Evolutionary conservation across 2,888 invertebrate genomes (phyloP).

Genomic region (Apamea anceps): DNA sequence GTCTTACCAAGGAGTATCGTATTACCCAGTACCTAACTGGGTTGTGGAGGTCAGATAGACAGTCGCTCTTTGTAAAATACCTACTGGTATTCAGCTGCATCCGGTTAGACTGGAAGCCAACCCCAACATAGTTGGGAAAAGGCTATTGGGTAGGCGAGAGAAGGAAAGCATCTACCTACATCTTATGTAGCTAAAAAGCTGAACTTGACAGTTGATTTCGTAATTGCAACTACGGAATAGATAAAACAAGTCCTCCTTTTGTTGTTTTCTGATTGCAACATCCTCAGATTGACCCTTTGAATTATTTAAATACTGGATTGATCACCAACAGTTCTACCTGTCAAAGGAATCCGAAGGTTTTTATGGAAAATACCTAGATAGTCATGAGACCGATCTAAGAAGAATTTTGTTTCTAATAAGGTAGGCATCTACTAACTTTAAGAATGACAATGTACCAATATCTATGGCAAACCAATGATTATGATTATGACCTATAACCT

Average conservation of each 20-base stretch:
- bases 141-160: neutral
- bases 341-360: neutral
- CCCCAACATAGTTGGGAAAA: too few species aligned
- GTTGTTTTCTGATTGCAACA: neutral
- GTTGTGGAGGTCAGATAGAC: too few species aligned
- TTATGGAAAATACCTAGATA: neutral
- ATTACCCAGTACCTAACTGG: too few species aligned
- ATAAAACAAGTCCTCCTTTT: too few species aligned
- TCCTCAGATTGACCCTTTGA: neutral
- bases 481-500: too few species aligned
- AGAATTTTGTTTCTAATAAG: neutral
- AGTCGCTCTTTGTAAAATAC: too few species aligned
- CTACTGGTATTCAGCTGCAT: too few species aligned
- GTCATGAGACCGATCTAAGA: neutral
- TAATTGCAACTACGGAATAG: neutral
- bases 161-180: neutral
- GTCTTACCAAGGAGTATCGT: too few species aligned
- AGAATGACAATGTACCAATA: too few species aligned
- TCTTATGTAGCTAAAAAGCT: neutral
- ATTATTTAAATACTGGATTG: neutral
- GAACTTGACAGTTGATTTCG: neutral
- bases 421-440: neutral
- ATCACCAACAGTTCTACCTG: neutral
- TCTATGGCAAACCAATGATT: too few species aligned
- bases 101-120: too few species aligned